phyloP scores from a whole-genome alignment of 2,797 vertebrate genomes.

The Oryzias dopingdopingensis region DNA sequence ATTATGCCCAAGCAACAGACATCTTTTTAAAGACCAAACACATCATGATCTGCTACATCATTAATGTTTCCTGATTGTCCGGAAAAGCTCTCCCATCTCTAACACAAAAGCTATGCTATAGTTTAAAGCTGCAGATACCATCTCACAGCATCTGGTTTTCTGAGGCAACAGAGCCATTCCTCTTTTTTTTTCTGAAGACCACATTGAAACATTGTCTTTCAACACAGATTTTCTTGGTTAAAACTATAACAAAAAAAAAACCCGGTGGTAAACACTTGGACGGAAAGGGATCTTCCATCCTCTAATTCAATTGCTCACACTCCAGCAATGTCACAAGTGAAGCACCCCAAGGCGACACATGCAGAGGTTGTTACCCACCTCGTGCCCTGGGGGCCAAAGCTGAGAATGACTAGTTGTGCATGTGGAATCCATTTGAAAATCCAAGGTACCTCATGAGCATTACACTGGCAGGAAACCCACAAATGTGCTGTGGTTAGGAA shows the following conservation, averaged over 20 bases:
- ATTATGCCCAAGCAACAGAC: neutral
- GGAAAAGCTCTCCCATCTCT: slow-evolving; percentile 12
- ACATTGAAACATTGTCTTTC: slow-evolving; percentile 52
- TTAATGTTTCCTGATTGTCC: slow-evolving; percentile 11
- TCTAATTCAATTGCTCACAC: slow-evolving; percentile 22
- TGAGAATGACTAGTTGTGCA: slow-evolving; percentile 60
- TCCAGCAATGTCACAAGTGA: slow-evolving; percentile 58
- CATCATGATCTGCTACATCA: neutral
- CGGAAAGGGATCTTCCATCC: slow-evolving; percentile 14
- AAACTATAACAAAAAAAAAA: slow-evolving; percentile 39
- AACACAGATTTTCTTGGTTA: slow-evolving; percentile 44
- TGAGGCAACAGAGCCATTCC: slow-evolving; percentile 8
- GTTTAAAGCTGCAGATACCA: slow-evolving; percentile 44
- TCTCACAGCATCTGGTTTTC: slow-evolving; percentile 46
- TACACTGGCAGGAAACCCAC: slow-evolving; percentile 36
- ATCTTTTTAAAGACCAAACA: neutral
- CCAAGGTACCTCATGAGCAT: slow-evolving; percentile 59
- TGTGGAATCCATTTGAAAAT: slow-evolving; percentile 75
- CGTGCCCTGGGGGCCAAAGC: slow-evolving; percentile 49
- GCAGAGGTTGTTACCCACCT: slow-evolving; percentile 46
- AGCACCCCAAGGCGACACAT: slow-evolving; percentile 65
- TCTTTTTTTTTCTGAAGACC: slow-evolving; percentile 32
- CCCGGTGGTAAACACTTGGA: slow-evolving; percentile 12
- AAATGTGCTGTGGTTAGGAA: slow-evolving; percentile 65
- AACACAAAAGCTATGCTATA: slow-evolving; percentile 31